Percentiles rank a stretch among this genome's conserved stretches.
Evolutionary conservation across 2,888 invertebrate genomes (phyloP).

Genomic region (Acanthosoma haemorrhoidale): DNA sequence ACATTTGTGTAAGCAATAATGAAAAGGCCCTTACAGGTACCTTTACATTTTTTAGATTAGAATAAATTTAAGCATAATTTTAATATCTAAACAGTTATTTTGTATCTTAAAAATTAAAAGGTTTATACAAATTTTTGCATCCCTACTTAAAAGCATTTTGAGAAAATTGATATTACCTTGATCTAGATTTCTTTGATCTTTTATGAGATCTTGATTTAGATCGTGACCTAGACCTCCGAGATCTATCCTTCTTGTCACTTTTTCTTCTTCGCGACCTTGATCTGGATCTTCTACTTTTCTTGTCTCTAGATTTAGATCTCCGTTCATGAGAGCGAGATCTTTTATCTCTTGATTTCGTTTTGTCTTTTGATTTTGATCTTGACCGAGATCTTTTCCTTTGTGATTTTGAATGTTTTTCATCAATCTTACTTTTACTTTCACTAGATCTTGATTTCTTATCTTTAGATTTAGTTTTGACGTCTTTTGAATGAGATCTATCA

Average conservation of each 20-base stretch:
- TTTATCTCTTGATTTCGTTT: conserved; percentile 15
- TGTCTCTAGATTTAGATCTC: conserved; percentile 25
- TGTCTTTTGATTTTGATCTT: conserved; percentile 10
- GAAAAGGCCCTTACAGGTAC: too few species aligned
- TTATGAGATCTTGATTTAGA: conserved; percentile 22
- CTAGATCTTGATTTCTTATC: conserved; percentile 15
- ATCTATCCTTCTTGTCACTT: conserved; percentile 19
- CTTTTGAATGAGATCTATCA: conserved; percentile 9
- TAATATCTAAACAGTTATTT: too few species aligned
- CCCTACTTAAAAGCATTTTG: too few species aligned
- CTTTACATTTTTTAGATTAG: too few species aligned
- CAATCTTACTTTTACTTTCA: conserved; percentile 9
- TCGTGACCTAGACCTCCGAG: conserved; percentile 20
- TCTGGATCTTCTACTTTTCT: conserved; percentile 17
- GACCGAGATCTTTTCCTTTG: conserved; percentile 11
- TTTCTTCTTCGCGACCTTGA: conserved; percentile 8
- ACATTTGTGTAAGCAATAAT: too few species aligned
- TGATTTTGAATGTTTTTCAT: conserved; percentile 12
- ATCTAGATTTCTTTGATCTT: conserved; percentile 11
- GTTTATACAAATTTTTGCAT: neutral
- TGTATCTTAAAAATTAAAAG: too few species aligned
- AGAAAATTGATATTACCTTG: too few species aligned
- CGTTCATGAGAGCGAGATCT: conserved; percentile 12
- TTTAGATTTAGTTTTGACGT: neutral
- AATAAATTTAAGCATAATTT: too few species aligned